phyloP scores from a whole-genome alignment of 2,113 vertebrate species.

The Pampusana beccarii region DNA sequence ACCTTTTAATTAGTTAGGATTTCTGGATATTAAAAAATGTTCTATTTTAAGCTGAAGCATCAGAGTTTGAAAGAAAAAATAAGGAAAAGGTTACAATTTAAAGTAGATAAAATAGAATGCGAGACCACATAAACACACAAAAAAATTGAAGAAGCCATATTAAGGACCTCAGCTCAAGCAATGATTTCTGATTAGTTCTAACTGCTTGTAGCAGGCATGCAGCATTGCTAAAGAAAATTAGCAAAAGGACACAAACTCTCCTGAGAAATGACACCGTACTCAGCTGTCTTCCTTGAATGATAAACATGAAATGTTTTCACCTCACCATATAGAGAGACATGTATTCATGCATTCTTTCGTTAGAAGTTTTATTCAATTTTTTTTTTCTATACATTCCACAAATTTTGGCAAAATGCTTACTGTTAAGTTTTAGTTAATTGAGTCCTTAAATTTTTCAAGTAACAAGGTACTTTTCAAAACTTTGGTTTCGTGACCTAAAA shows the following conservation, averaged over 20 bases:
- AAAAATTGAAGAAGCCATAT: not conserved
- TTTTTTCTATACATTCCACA: not conserved
- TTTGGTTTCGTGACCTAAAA: not conserved
- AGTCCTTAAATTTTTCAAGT: not conserved
- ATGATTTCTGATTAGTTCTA: not conserved
- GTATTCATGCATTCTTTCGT: not conserved
- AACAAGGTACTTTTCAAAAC: not conserved
- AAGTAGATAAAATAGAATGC: not conserved
- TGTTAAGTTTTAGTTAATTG: not conserved
- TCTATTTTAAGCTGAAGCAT: not conserved
- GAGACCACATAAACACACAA: not conserved
- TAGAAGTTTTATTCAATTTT: not conserved
- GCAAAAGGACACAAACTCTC: not conserved
- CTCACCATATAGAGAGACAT: not conserved
- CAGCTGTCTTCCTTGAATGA: not conserved
- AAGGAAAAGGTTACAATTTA: not conserved
- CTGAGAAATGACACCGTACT: not conserved
- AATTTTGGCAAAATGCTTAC: not conserved
- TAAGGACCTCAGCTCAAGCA: not conserved
- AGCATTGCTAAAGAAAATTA: not conserved
- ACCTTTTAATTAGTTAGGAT: not conserved
- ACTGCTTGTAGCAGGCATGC: not conserved
- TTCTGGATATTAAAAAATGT: not conserved
- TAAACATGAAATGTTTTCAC: not conserved
- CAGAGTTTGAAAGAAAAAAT: not conserved